A percentile compares a stretch with the other conserved stretches of the same genome.
These are phyloP conservation scores for Myxocyprinus asiaticus DNA, from an alignment of 2,113 vertebrate genomes.

Conservation along the genomic window DNA sequence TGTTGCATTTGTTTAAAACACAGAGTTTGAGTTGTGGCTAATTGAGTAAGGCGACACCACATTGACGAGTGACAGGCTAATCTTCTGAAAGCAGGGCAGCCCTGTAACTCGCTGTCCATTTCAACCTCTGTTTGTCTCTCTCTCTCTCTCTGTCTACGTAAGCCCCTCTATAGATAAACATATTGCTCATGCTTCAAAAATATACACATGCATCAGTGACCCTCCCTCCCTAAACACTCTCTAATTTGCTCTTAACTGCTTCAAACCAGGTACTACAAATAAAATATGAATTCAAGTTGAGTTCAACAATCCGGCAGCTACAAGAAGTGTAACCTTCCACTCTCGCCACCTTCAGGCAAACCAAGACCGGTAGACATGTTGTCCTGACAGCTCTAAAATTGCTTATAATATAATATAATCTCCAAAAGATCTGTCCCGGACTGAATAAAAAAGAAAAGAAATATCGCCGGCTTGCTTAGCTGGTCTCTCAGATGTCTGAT, in stretches of 20 bases:
- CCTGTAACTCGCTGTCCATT: slow-evolving; percentile 15
- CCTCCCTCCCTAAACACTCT: not conserved
- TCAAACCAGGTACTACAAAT: not conserved
- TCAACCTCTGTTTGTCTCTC: slow-evolving; percentile 2
- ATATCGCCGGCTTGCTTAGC: slow-evolving; percentile 77
- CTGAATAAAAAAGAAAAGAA: slow-evolving; percentile 55
- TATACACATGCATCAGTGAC: not conserved
- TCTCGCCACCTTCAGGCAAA: slow-evolving; percentile 68
- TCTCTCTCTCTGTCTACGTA: no score
- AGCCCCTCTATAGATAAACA: slow-evolving; percentile 5
- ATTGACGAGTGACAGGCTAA: slow-evolving; percentile 86
- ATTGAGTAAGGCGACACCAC: slow-evolving; percentile 63
- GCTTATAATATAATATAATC: slow-evolving; percentile 80
- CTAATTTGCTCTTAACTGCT: not conserved
- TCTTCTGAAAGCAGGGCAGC: slow-evolving; percentile 71
- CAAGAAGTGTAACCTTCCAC: slow-evolving; percentile 60
- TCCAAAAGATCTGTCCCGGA: slow-evolving; percentile 61
- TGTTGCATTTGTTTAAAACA: slow-evolving; percentile 54
- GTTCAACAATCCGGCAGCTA: slow-evolving; percentile 40
- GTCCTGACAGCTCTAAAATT: slow-evolving; percentile 85
- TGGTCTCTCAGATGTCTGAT: slow-evolving; percentile 78
- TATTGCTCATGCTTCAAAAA: slow-evolving; percentile 28
- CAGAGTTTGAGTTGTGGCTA: slow-evolving; percentile 43
- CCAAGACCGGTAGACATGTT: slow-evolving; percentile 75
- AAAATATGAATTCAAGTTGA: not conserved